A percentile compares a stretch with the other conserved stretches of the same genome.
Evolutionary conservation across 2,797 vertebrate species (phyloP).

Genomic region (Thaleichthys pacificus): DNA sequence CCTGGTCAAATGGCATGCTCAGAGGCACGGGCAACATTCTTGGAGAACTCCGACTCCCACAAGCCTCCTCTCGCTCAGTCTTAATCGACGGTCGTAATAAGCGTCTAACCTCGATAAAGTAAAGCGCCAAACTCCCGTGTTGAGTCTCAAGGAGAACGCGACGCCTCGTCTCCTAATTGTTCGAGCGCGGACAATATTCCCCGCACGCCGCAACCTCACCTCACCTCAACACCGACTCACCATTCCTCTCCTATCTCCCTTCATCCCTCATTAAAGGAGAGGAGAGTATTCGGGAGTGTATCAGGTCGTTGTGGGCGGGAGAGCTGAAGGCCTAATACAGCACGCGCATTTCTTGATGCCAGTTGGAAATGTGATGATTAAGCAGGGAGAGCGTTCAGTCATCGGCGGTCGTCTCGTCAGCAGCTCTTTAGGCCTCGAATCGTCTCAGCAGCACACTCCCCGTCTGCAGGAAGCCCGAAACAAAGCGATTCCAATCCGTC

Average conservation of each 20-base stretch:
- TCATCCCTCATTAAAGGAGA: conserved; percentile 6
- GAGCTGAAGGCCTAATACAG: not conserved
- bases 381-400: not conserved
- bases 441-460: not conserved
- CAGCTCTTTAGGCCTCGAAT: not conserved
- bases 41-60: not conserved
- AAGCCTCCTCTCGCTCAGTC: not conserved
- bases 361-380: not conserved
- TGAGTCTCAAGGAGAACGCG: not conserved
- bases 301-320: not conserved
- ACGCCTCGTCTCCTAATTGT: not conserved
- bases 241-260: not conserved
- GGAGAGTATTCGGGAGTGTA: not conserved
- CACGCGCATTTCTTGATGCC: no score
- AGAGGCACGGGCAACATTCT: not conserved
- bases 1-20: not conserved
- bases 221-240: not conserved
- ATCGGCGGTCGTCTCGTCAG: not conserved
- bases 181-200: not conserved
- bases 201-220: not conserved
- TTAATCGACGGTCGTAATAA: not conserved
- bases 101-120: not conserved
- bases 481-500: not conserved
- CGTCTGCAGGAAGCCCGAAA: not conserved
- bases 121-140: not conserved